Percentiles rank a stretch among this genome's conserved stretches.
Conservation (phyloP, 2,888 invertebrate species). For the Aelia acuminata region DNA sequence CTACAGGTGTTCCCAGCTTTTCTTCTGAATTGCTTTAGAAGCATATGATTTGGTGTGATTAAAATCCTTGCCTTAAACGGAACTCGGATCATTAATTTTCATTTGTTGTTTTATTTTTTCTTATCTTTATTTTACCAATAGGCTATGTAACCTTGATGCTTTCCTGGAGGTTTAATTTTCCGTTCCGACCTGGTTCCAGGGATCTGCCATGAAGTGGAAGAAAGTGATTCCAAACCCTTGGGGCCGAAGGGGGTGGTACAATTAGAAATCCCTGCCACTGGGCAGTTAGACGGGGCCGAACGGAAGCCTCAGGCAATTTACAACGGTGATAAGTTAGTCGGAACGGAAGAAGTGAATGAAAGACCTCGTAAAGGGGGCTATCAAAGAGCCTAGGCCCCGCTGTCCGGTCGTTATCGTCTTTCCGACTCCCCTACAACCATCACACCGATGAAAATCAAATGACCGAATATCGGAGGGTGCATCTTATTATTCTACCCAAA, state of each 20-base stretch:
- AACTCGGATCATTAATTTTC: too few relatives aligned
- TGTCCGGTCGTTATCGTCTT: slow-evolving; percentile 11
- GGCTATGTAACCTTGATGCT: too few relatives aligned
- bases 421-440: background rate
- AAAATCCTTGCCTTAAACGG: too few relatives aligned
- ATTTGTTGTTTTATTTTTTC: too few relatives aligned
- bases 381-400: background rate
- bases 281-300: background rate
- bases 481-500: background rate
- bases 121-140: too few relatives aligned
- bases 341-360: slow-evolving; percentile 18
- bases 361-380: background rate
- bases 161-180: too few relatives aligned
- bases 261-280: background rate
- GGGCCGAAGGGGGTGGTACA: background rate
- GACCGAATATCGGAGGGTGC: background rate
- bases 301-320: background rate
- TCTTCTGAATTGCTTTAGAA: too few relatives aligned
- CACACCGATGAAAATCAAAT: background rate
- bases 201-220: too few relatives aligned
- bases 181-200: too few relatives aligned
- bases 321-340: slow-evolving; percentile 16
- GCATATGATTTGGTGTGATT: too few relatives aligned
- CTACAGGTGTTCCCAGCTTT: too few relatives aligned
- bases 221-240: background rate